Conservation (phyloP, 2,113 vertebrate genomes). For the Desmodus rotundus region DNA sequence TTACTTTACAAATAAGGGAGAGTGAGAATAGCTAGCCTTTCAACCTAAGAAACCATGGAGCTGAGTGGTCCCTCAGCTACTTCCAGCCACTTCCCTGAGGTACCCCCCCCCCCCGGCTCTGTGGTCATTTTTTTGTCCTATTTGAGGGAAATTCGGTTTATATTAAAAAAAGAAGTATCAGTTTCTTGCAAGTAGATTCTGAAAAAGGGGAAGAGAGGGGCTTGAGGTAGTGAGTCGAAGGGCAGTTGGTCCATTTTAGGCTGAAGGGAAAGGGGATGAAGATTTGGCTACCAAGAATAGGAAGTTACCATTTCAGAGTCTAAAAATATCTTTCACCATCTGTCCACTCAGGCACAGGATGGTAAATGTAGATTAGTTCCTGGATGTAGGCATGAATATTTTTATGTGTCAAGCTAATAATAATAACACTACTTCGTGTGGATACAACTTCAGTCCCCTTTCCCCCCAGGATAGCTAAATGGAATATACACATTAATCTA, state of each 20-base stretch:
- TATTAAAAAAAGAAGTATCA: slow-evolving; percentile 20
- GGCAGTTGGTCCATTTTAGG: slow-evolving; percentile 64
- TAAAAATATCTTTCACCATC: slow-evolving; percentile 77
- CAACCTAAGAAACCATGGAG: background rate
- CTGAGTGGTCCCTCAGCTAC: background rate
- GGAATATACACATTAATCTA: slow-evolving; percentile 17
- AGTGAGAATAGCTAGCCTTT: background rate
- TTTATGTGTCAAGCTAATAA: slow-evolving; percentile 71
- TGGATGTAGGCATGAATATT: slow-evolving; percentile 74
- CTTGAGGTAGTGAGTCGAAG: slow-evolving; percentile 40
- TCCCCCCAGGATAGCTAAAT: background rate
- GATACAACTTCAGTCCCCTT: background rate
- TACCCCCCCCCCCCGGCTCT: background rate
- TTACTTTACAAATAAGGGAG: background rate
- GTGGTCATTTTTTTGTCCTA: background rate
- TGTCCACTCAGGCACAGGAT: slow-evolving; percentile 73
- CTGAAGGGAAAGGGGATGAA: slow-evolving; percentile 57
- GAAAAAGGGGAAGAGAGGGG: slow-evolving; percentile 7
- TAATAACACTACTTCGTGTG: slow-evolving; percentile 54
- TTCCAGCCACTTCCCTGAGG: background rate
- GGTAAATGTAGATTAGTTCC: slow-evolving; percentile 76
- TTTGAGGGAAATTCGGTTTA: slow-evolving; percentile 33
- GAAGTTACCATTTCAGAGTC: slow-evolving; percentile 75
- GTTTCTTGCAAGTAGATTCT: background rate
- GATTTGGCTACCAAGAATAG: slow-evolving; percentile 74